Percentiles rank a stretch among this genome's conserved stretches.
These are phyloP conservation scores for Lithophane leautieri DNA, from an alignment of 2,888 invertebrate species.

Conservation along the genomic window DNA sequence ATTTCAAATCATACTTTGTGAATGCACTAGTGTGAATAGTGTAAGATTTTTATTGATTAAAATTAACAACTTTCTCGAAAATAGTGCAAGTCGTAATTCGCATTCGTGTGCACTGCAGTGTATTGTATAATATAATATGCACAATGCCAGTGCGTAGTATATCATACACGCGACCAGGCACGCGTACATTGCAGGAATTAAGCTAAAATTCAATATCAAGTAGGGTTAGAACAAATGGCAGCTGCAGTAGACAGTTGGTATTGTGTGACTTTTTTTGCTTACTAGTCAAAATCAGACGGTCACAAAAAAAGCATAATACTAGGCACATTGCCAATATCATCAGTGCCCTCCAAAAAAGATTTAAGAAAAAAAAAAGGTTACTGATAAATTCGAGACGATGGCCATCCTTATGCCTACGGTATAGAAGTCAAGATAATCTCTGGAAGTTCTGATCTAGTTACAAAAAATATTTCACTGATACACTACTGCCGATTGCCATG, in stretches of 20 bases:
- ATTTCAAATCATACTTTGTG: not conserved
- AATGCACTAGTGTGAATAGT: not conserved
- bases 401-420: too few relatives aligned
- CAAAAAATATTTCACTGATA: not conserved
- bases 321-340: too few relatives aligned
- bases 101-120: not conserved
- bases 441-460: too few relatives aligned
- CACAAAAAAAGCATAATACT: too few relatives aligned
- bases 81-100: not conserved
- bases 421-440: too few relatives aligned
- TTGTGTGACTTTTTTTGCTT: too few relatives aligned
- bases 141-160: slow-evolving; percentile 63
- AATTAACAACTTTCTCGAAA: not conserved
- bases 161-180: slow-evolving; percentile 76
- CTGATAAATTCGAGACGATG: too few relatives aligned
- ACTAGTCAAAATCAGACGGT: too few relatives aligned
- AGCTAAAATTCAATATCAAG: slow-evolving; percentile 73
- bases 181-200: slow-evolving; percentile 75
- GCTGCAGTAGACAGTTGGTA: too few relatives aligned
- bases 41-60: not conserved
- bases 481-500: not conserved
- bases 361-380: too few relatives aligned
- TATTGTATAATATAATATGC: slow-evolving; percentile 5
- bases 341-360: too few relatives aligned
- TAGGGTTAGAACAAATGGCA: slow-evolving; percentile 69